Percentiles rank a stretch among this genome's conserved stretches.
Evolutionary conservation across 2,888 invertebrate species (phyloP).

Genomic region (Chrysodeixis includens): DNA sequence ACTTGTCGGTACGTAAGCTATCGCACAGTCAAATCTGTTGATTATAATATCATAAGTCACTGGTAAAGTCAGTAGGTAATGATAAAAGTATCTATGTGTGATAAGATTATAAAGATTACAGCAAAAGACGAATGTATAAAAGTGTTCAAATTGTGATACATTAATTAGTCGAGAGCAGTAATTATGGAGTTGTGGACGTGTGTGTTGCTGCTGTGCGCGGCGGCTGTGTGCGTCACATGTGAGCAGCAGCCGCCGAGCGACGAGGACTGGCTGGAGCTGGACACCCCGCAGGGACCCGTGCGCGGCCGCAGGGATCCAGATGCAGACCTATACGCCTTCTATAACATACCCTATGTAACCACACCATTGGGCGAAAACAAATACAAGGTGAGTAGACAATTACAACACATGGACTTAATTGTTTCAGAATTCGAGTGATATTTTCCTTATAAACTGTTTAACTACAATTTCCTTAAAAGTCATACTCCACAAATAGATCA

Average conservation of each 20-base stretch:
- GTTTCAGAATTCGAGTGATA: too few species aligned
- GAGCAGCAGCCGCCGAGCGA: background rate
- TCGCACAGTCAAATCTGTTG: too few species aligned
- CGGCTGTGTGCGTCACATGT: slow-evolving; percentile 1
- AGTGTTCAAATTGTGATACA: background rate
- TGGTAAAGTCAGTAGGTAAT: too few species aligned
- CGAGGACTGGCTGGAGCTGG: slow-evolving; percentile 48
- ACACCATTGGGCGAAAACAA: slow-evolving; percentile 63
- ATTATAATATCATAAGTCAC: too few species aligned
- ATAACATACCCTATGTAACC: slow-evolving; percentile 69
- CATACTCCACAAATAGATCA: too few species aligned
- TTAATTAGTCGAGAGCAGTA: background rate
- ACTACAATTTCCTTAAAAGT: too few species aligned
- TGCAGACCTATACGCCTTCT: slow-evolving; percentile 59
- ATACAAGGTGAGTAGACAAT: slow-evolving; percentile 62
- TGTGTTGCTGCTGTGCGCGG: slow-evolving; percentile 11
- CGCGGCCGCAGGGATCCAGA: slow-evolving; percentile 60
- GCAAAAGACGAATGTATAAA: too few species aligned
- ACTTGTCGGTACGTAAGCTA: too few species aligned
- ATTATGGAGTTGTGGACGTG: slow-evolving; percentile 9
- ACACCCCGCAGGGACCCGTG: slow-evolving; percentile 62
- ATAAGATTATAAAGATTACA: too few species aligned
- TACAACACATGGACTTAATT: background rate
- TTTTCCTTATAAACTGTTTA: too few species aligned
- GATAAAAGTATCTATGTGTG: too few species aligned